Evolutionary conservation across 2,113 vertebrate genomes (phyloP), one percentile per base, ranked within the genome.

Genomic region (Cairina moschata): DNA sequence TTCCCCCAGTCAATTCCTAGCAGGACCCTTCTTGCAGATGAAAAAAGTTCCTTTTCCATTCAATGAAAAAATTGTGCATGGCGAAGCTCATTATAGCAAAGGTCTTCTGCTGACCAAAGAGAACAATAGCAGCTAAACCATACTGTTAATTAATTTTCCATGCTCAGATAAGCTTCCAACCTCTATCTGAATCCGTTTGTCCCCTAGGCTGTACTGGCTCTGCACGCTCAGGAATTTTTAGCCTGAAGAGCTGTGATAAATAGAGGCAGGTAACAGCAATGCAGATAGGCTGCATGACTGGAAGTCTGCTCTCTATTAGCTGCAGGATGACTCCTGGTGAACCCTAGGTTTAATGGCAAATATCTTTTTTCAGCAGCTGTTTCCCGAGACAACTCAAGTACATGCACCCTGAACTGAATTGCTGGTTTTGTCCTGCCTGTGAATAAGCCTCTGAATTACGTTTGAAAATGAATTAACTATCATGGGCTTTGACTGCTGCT

Each of bases 101-200:
- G 31, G 56, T 59, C 81, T 81, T 76, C 81, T 59, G 23, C 50
- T 89, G 69, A 60, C 68, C 58, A 21, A 29, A 54, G 90, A 59
- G 78, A 93, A 92, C 73, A 95, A 75, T 22, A 69, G 65, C 74
- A 93, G 58, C 44, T 77, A 74, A 88, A 65, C 85, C 63, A 63
- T 42, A 2, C 65, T 85, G 65, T 71, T 97, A 86, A 94, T 91
- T 96, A 94, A 83, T 95, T 95, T 86, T 93, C 76, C 66, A 55
- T 2, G 31, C 62, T 79, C 78, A 91, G 52, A 86, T 88, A 97
- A 95, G 54, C 62, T 65, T 73, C 66, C 72, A 85, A 9, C 6
- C 54, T 74, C 68, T 52, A 4, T 84, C 55, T 63, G 89, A 94
- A 91, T 84, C 68, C 32, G 20, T 82, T 94, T 88, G 62, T 86